Evolutionary conservation across 2,888 invertebrate species (phyloP).

Genomic region (Heliconius hortense): DNA sequence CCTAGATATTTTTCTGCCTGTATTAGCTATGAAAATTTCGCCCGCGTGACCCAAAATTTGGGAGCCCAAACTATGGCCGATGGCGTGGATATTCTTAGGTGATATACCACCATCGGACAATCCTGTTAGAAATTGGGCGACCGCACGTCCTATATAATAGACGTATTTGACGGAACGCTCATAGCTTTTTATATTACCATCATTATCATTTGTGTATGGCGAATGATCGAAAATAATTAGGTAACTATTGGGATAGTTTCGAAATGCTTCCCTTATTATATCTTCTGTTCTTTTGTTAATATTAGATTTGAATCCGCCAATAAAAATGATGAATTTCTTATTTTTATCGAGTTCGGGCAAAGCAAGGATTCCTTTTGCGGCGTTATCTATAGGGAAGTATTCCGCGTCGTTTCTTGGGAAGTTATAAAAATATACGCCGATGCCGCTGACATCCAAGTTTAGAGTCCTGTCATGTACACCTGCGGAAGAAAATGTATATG

Average conservation of each 20-base stretch:
- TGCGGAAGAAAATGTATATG: conserved; percentile 45
- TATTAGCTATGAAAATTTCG: conserved; percentile 55
- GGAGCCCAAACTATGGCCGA: conserved; percentile 72
- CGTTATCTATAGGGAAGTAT: conserved; percentile 57
- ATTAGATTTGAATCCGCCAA: conserved; percentile 68
- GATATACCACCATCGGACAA: conserved; percentile 59
- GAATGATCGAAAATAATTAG: conserved; percentile 74
- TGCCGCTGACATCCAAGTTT: conserved; percentile 63
- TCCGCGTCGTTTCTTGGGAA: conserved; percentile 54
- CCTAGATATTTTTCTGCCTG: conserved; percentile 59
- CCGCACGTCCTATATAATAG: conserved; percentile 67
- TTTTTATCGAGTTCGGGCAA: conserved; percentile 56
- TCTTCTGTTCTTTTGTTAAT: conserved; percentile 67
- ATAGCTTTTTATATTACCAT: conserved; percentile 65
- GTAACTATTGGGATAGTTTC: conserved; percentile 64
- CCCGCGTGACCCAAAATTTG: conserved; percentile 70
- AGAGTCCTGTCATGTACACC: conserved; percentile 61
- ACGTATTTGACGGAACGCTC: conserved; percentile 69
- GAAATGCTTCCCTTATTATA: conserved; percentile 63
- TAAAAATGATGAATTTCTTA: conserved; percentile 64
- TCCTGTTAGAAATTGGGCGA: conserved; percentile 59
- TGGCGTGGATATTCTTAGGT: conserved; percentile 64
- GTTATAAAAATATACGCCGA: conserved; percentile 66
- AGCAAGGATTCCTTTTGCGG: conserved; percentile 60
- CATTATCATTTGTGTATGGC: conserved; percentile 64